Evolutionary conservation across 2,113 vertebrate species (phyloP).

Genomic region (Polyodon spathula): DNA sequence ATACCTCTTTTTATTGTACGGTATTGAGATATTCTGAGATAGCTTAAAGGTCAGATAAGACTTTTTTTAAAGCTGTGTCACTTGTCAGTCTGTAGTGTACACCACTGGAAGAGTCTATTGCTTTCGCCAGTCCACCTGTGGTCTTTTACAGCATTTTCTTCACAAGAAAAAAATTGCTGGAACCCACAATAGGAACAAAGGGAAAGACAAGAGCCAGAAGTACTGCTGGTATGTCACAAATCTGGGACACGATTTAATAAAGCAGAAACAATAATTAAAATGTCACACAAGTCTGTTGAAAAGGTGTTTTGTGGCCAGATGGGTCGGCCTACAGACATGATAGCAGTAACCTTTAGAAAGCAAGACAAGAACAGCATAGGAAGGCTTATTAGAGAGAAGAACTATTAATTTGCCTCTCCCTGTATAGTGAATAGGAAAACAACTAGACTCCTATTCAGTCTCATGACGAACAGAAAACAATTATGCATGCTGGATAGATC

Average conservation of each 20-base stretch:
- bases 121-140: neutral
- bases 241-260: constrained; percentile 10
- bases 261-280: neutral
- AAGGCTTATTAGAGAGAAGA: constrained; percentile 57
- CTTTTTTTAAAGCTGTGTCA: neutral
- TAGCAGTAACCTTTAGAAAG: constrained; percentile 59
- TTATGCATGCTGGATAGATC: neutral
- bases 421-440: neutral
- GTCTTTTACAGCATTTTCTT: neutral
- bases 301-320: constrained; percentile 44
- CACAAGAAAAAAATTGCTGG: constrained; percentile 1
- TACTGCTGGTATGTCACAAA: neutral
- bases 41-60: neutral
- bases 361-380: constrained; percentile 47
- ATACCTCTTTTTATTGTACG: neutral
- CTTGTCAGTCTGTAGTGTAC: neutral
- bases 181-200: neutral
- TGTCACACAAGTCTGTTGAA: constrained; percentile 7
- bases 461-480: neutral
- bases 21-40: neutral
- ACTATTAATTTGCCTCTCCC: constrained; percentile 50
- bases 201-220: neutral
- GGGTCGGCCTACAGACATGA: constrained; percentile 47
- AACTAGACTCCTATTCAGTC: neutral
- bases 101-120: neutral